phyloP scores from a whole-genome alignment of 2,113 vertebrate genomes.

The Ceyx melanurus region DNA sequence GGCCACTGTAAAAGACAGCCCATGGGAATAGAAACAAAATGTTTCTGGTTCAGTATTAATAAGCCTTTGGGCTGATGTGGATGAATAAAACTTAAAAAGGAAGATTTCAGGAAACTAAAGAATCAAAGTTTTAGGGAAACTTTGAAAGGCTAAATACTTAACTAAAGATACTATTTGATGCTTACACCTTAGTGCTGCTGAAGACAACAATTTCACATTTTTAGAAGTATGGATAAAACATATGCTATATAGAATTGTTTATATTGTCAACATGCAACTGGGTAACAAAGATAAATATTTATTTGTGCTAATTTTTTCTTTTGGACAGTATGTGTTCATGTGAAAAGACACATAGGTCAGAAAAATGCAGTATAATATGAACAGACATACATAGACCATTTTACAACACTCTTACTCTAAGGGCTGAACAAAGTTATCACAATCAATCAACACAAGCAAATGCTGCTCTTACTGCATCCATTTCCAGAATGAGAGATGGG shows the following conservation, averaged over 20 bases:
- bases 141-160: background rate
- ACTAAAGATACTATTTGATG: background rate
- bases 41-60: background rate
- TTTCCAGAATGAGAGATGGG: background rate
- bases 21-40: background rate
- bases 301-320: background rate
- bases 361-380: background rate
- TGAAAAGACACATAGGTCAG: background rate
- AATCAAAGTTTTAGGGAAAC: background rate
- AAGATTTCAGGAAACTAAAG: background rate
- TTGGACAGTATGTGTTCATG: background rate
- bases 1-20: background rate
- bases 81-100: background rate
- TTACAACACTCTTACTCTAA: constrained; percentile 7
- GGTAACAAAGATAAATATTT: background rate
- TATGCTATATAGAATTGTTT: background rate
- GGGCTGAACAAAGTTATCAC: background rate
- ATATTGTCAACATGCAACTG: background rate
- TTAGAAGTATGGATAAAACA: background rate
- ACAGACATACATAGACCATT: background rate
- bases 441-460: background rate
- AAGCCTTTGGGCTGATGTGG: background rate
- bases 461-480: background rate
- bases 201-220: background rate
- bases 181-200: background rate